These are phyloP conservation scores for Poeciliopsis paucimaculata DNA, from an alignment of 2,797 vertebrate species.

Conservation along the genomic window DNA sequence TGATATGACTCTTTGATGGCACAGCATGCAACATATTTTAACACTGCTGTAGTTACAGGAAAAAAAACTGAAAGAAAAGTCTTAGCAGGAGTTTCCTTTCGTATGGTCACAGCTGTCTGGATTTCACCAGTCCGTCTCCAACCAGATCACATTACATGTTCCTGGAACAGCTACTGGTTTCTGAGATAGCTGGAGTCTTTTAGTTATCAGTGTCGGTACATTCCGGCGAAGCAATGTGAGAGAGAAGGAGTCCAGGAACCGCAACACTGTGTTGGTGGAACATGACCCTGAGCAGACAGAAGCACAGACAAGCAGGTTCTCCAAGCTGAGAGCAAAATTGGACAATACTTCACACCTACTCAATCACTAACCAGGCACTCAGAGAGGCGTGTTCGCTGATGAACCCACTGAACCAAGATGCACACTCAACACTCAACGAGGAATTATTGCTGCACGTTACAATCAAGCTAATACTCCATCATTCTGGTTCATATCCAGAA, in stretches of 20 bases:
- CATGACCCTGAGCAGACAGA: neutral
- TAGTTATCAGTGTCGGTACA: neutral
- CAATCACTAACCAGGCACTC: neutral
- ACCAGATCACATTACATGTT: neutral
- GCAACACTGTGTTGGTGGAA: neutral
- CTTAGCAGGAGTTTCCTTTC: neutral
- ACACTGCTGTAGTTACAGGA: neutral
- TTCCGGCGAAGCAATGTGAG: neutral
- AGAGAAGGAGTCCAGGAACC: neutral
- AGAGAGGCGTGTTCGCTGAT: neutral
- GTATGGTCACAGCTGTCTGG: neutral
- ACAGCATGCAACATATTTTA: neutral
- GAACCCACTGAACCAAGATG: neutral
- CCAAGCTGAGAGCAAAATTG: neutral
- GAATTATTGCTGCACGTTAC: neutral
- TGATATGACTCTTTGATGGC: neutral
- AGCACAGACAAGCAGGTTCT: neutral
- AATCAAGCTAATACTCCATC: neutral
- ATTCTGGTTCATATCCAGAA: neutral
- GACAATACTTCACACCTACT: slow-evolving; percentile 1
- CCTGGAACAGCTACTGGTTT: neutral
- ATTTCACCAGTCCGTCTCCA: neutral
- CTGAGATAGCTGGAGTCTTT: neutral
- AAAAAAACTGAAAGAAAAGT: neutral
- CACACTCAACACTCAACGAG: neutral